Conservation (phyloP, 2,888 invertebrate species). For the Cataglyphis livida region DNA sequence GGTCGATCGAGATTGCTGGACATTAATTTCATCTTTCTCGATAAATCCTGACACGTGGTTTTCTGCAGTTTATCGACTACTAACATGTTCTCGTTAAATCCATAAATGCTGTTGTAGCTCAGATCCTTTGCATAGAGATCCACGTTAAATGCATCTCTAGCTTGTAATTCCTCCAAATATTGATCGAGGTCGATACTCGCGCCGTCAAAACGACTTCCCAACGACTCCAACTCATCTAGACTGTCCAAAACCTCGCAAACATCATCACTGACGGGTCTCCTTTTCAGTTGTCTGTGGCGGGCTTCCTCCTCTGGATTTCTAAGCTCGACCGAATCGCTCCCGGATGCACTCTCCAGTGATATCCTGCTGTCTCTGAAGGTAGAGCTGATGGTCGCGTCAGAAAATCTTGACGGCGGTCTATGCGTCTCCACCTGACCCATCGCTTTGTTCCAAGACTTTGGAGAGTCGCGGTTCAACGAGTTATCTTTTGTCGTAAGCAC, state of each 20-base stretch:
- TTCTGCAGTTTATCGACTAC: constrained; percentile 78
- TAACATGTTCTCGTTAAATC: constrained; percentile 81
- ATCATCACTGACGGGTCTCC: constrained; percentile 92
- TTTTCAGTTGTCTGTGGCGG: constrained; percentile 88
- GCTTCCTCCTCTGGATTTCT: constrained; percentile 86
- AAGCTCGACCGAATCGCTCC: constrained; percentile 87
- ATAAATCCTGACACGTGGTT: constrained; percentile 74
- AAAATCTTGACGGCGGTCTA: constrained; percentile 78
- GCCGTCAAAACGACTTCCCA: constrained; percentile 87
- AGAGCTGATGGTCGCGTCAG: constrained; percentile 78
- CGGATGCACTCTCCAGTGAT: constrained; percentile 81
- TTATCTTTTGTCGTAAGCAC: constrained; percentile 83
- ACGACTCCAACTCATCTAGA: constrained; percentile 89
- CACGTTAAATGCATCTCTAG: constrained; percentile 85
- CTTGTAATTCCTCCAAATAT: constrained; percentile 89
- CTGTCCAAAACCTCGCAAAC: constrained; percentile 86
- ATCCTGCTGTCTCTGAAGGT: constrained; percentile 80
- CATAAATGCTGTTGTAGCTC: constrained; percentile 82
- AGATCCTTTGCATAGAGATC: constrained; percentile 83
- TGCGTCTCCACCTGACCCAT: constrained; percentile 76
- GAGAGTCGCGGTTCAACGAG: constrained; percentile 70
- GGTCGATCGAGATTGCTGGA: constrained; percentile 75
- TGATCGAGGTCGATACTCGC: constrained; percentile 89
- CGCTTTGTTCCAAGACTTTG: constrained; percentile 79
- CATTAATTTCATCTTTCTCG: constrained; percentile 62